Percentiles rank a stretch among this genome's conserved stretches.
Conservation (phyloP, 2,888 invertebrate genomes). For the Himalopsyche kuldschensis region DNA sequence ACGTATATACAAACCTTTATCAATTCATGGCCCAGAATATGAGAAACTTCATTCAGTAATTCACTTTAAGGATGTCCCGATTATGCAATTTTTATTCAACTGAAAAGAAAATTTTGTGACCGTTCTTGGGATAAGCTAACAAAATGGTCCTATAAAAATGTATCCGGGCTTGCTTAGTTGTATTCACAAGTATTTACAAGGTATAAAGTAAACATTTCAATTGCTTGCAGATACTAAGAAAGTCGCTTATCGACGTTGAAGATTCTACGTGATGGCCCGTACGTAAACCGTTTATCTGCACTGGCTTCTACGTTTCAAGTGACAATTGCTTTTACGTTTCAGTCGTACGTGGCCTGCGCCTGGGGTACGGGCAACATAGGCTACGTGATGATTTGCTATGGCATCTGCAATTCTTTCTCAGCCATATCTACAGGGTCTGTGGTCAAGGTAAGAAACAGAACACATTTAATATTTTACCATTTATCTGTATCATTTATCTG, state of each 20-base stretch:
- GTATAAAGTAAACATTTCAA: background rate
- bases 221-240: background rate
- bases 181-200: background rate
- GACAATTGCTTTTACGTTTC: constrained; percentile 40
- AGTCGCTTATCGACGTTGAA: background rate
- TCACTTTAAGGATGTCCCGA: too few species aligned
- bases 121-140: too few species aligned
- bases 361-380: constrained; percentile 68
- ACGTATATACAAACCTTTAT: too few species aligned
- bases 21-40: too few species aligned
- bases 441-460: constrained; percentile 45
- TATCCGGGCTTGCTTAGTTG: background rate
- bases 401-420: constrained; percentile 63
- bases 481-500: too few species aligned
- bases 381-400: constrained; percentile 69
- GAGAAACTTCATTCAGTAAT: too few species aligned
- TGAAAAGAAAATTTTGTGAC: too few species aligned
- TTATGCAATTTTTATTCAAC: too few species aligned
- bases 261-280: background rate
- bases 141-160: background rate
- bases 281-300: background rate
- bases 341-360: constrained; percentile 63
- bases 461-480: too few species aligned
- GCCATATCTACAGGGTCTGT: constrained; percentile 58
- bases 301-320: background rate